Percentiles rank a stretch among this genome's conserved stretches.
phyloP scores from a whole-genome alignment of 1,140 invertebrate species.

The Lordiphosa stackelbergi region DNA sequence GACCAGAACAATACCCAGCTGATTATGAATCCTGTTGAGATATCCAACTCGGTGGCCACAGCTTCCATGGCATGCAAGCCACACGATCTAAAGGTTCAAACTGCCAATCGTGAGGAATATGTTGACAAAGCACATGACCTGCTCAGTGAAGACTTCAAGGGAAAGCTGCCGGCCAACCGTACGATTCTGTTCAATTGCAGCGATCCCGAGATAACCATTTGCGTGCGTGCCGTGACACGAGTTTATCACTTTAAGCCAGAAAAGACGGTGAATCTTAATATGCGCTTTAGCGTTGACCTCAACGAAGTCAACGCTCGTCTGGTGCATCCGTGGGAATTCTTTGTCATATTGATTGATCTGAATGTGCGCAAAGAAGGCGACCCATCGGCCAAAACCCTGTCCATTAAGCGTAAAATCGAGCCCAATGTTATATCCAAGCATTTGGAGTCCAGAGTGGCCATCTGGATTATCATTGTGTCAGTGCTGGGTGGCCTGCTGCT shows the following conservation, averaged over 20 bases:
- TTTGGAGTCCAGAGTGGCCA: constrained; percentile 34
- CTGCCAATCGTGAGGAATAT: constrained; percentile 67
- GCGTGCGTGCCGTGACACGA: constrained; percentile 60
- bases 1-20: constrained; percentile 65
- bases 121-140: constrained; percentile 59
- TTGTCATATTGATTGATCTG: constrained; percentile 59
- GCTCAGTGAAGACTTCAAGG: constrained; percentile 66
- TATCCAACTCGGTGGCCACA: constrained; percentile 31
- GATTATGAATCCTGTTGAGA: constrained; percentile 51
- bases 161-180: constrained; percentile 65
- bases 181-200: constrained; percentile 75
- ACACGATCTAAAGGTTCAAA: constrained; percentile 46
- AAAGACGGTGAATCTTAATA: constrained; percentile 56
- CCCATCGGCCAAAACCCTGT: constrained; percentile 34
- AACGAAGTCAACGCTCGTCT: constrained; percentile 68
- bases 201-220: constrained; percentile 60
- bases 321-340: constrained; percentile 72
- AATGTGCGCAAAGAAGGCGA: constrained; percentile 59
- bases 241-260: constrained; percentile 66
- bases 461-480: constrained; percentile 68
- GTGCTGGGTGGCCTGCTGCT: constrained; percentile 62
- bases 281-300: constrained; percentile 67
- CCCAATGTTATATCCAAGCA: constrained; percentile 73
- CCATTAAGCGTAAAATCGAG: constrained; percentile 53
- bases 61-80: constrained; percentile 54